phyloP scores from a whole-genome alignment of 2,113 vertebrate species.

The Gracilinanus agilis region DNA sequence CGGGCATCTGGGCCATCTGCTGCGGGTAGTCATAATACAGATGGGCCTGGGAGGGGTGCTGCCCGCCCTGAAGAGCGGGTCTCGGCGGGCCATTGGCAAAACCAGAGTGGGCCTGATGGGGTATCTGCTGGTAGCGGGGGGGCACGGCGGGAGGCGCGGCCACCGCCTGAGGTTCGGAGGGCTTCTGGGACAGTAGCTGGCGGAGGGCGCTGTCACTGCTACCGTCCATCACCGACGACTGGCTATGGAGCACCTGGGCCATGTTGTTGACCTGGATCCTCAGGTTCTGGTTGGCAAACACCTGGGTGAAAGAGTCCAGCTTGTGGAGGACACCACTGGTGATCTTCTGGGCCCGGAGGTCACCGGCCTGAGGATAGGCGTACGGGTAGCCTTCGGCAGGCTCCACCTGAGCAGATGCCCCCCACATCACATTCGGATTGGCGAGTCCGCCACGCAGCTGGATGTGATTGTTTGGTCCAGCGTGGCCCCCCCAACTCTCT shows the following conservation, averaged over 20 bases:
- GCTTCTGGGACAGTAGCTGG: constrained; percentile 88
- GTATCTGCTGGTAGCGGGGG: constrained; percentile 84
- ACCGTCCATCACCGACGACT: constrained; percentile 83
- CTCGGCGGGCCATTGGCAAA: constrained; percentile 84
- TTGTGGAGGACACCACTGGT: constrained; percentile 89
- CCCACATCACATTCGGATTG: constrained; percentile 87
- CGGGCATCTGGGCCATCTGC: constrained; percentile 83
- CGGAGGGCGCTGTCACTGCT: constrained; percentile 86
- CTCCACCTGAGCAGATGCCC: constrained; percentile 83
- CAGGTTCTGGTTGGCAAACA: constrained; percentile 90
- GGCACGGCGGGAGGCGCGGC: constrained; percentile 66
- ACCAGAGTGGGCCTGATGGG: constrained; percentile 84
- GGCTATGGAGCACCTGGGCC: constrained; percentile 85
- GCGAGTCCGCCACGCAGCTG: constrained; percentile 81
- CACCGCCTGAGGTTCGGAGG: constrained; percentile 80
- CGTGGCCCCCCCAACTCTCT: constrained; percentile 84
- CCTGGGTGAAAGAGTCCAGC: constrained; percentile 92
- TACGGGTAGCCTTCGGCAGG: constrained; percentile 84
- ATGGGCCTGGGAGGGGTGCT: constrained; percentile 81
- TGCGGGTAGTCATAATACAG: constrained; percentile 89
- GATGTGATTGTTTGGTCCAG: constrained; percentile 86
- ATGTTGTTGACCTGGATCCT: constrained; percentile 88
- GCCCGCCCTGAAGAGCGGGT: constrained; percentile 85
- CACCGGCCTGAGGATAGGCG: constrained; percentile 82
- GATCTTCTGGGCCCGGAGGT: constrained; percentile 86